These are phyloP conservation scores for Cremastobaeus sp. DNA, from an alignment of 2,888 invertebrate species.

Conservation along the genomic window DNA sequence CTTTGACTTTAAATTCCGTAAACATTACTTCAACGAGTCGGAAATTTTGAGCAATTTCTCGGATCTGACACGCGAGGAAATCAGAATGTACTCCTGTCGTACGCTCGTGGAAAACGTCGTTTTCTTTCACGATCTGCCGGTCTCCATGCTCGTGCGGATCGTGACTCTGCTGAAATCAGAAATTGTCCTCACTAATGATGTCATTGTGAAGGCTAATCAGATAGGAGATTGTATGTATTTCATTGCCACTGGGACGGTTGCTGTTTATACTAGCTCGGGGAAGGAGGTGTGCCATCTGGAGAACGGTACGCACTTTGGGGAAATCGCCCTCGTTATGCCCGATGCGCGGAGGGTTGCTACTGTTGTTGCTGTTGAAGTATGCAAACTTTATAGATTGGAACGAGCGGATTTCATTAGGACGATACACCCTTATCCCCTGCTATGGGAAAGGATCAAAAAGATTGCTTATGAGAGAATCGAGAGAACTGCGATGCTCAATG, in stretches of 20 bases:
- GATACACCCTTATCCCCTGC: constrained; percentile 75
- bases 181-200: constrained; percentile 80
- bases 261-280: constrained; percentile 79
- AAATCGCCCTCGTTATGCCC: constrained; percentile 77
- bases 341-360: constrained; percentile 75
- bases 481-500: constrained; percentile 71
- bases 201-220: constrained; percentile 80
- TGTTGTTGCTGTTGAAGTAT: constrained; percentile 77
- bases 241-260: constrained; percentile 81
- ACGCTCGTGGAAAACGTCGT: constrained; percentile 80
- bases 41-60: constrained; percentile 73
- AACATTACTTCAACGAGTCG: constrained; percentile 70
- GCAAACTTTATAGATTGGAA: constrained; percentile 76
- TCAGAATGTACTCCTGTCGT: constrained; percentile 80
- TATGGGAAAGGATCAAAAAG: constrained; percentile 76
- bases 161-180: constrained; percentile 79
- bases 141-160: constrained; percentile 79
- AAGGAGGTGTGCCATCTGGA: constrained; percentile 76
- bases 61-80: constrained; percentile 77
- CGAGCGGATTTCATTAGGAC: constrained; percentile 74
- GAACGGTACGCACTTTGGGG: constrained; percentile 78
- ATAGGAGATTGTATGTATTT: constrained; percentile 81
- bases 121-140: constrained; percentile 80
- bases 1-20: constrained; percentile 73
- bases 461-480: constrained; percentile 75